Conservation (phyloP, 2,113 vertebrate species). For the Poecilia latipinna region DNA sequence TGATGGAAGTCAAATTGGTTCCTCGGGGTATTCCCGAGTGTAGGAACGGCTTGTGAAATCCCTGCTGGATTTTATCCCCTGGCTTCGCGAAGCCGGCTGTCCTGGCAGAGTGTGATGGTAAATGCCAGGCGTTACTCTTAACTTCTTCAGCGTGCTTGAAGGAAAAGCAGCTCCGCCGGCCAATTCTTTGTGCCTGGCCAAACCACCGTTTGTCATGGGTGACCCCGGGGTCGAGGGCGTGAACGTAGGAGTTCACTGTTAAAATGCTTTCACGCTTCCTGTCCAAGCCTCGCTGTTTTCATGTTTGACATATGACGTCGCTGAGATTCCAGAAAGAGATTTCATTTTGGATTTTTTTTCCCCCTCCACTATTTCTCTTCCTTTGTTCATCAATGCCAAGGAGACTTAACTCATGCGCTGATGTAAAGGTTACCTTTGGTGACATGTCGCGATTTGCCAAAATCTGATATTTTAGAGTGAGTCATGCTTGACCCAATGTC, state of each 20-base stretch:
- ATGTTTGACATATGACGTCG: slow-evolving; percentile 75
- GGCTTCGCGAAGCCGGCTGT: slow-evolving; percentile 4
- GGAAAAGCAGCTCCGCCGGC: slow-evolving; percentile 39
- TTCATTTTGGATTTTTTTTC: slow-evolving; percentile 14
- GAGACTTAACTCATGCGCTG: slow-evolving; percentile 23
- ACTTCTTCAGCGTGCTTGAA: slow-evolving; percentile 35
- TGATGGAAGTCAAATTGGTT: slow-evolving; percentile 4
- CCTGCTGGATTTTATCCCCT: slow-evolving; percentile 4
- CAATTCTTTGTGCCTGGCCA: slow-evolving; percentile 14
- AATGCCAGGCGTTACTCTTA: slow-evolving; percentile 27
- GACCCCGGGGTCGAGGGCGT: slow-evolving; percentile 21
- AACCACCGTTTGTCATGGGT: slow-evolving; percentile 19
- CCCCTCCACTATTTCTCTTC: background rate
- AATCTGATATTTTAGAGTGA: slow-evolving; percentile 10
- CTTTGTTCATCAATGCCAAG: slow-evolving; percentile 18
- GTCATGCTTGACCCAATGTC: slow-evolving; percentile 30
- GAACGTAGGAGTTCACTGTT: slow-evolving; percentile 24
- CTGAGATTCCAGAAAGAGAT: slow-evolving; percentile 42
- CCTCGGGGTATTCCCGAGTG: background rate
- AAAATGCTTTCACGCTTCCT: slow-evolving; percentile 67
- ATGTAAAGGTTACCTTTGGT: slow-evolving; percentile 14
- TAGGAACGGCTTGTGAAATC: background rate
- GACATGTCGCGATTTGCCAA: background rate
- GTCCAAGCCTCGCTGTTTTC: slow-evolving; percentile 60
- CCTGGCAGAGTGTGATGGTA: slow-evolving; percentile 9